phyloP scores from a whole-genome alignment of 2,113 vertebrate genomes.

The Spea bombifrons region DNA sequence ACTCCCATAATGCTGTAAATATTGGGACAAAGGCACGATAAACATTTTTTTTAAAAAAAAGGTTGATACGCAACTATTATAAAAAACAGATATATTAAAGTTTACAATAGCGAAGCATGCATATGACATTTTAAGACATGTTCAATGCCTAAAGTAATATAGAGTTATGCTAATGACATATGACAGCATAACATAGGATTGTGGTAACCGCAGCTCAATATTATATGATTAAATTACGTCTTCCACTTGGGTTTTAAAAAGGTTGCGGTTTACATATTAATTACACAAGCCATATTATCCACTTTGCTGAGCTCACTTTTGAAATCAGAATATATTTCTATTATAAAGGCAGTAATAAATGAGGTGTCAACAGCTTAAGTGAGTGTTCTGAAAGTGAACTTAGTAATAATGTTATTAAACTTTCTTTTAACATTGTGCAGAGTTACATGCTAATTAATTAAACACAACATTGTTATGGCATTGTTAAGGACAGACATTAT shows the following conservation, averaged over 20 bases:
- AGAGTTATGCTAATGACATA: background rate
- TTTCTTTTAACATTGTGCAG: background rate
- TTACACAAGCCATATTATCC: conserved; percentile 18
- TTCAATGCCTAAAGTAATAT: background rate
- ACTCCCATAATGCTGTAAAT: no score
- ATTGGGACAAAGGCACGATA: no score
- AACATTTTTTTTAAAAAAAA: no score
- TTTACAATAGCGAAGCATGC: background rate
- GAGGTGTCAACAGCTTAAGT: conserved; percentile 6
- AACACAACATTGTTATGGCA: background rate
- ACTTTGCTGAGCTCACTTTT: background rate
- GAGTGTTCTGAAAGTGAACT: background rate
- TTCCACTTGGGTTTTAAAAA: conserved; percentile 7
- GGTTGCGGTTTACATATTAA: conserved; percentile 13
- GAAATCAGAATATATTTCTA: conserved; percentile 3
- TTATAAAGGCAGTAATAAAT: conserved; percentile 16
- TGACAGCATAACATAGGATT: conserved; percentile 5
- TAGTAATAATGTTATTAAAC: background rate
- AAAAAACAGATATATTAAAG: no score
- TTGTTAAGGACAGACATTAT: background rate
- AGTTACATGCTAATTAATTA: background rate
- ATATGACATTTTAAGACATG: background rate
- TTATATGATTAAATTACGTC: conserved; percentile 22
- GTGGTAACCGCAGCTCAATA: conserved; percentile 6
- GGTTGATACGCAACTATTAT: no score